Conservation (phyloP, 2,113 vertebrate species). For the Siniperca chuatsi region DNA sequence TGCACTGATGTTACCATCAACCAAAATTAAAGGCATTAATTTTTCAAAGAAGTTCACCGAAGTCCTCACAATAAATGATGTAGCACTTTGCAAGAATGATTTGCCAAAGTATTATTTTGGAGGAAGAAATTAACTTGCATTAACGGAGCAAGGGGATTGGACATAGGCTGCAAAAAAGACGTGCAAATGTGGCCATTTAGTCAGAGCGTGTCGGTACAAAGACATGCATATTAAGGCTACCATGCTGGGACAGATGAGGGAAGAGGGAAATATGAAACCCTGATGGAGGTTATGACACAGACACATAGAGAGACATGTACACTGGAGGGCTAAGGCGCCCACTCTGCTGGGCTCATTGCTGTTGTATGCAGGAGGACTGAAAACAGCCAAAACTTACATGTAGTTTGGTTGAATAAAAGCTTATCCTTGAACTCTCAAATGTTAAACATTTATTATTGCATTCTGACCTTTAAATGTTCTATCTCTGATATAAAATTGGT, state of each 20-base stretch:
- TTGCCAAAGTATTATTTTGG: conserved; percentile 96
- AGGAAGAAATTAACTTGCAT: conserved; percentile 93
- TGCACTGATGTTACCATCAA: conserved; percentile 99
- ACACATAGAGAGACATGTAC: conserved; percentile 70
- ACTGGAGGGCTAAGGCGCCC: conserved; percentile 67
- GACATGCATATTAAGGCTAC: conserved; percentile 89
- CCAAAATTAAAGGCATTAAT: conserved; percentile 99
- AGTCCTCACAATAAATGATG: conserved; percentile 99
- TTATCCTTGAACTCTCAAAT: not conserved
- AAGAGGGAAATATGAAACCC: conserved; percentile 87
- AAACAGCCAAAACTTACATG: conserved; percentile 35
- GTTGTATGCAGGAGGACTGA: conserved; percentile 32
- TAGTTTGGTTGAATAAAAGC: not conserved
- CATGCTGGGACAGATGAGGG: conserved; percentile 89
- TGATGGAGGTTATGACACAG: conserved; percentile 86
- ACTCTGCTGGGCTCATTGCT: conserved; percentile 43
- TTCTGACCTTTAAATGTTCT: not conserved
- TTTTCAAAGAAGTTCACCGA: conserved; percentile 98
- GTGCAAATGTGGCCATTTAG: conserved; percentile 89
- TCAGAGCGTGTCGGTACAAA: conserved; percentile 81
- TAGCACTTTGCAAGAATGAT: conserved; percentile 98
- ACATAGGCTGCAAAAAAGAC: conserved; percentile 89
- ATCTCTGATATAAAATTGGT: not conserved
- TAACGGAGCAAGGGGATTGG: conserved; percentile 91
- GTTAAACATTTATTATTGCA: not conserved